Evolutionary conservation across 2,113 vertebrate species (phyloP).

Genomic region (Anhinga anhinga): DNA sequence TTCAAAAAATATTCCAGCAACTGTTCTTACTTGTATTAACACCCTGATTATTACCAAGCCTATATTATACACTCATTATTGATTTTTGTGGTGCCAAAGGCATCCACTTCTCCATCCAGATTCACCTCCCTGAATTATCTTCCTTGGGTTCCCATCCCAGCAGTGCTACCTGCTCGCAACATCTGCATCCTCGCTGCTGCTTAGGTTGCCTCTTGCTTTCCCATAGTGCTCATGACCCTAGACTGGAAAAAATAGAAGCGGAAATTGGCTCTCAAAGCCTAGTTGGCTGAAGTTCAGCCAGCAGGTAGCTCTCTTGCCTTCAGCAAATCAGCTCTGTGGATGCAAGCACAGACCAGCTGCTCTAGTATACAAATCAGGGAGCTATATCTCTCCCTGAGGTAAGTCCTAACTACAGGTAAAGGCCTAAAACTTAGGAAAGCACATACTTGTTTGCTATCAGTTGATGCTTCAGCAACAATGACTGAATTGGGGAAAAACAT

Average conservation of each 20-base stretch:
- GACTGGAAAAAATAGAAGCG: neutral
- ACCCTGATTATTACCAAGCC: neutral
- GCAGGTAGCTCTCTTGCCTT: neutral
- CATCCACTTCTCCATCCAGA: neutral
- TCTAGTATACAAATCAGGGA: neutral
- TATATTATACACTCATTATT: neutral
- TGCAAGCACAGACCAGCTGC: neutral
- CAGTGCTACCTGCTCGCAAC: neutral
- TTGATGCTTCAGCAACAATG: neutral
- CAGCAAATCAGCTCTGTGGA: neutral
- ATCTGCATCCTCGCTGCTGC: neutral
- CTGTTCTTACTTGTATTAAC: neutral
- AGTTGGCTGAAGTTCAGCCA: neutral
- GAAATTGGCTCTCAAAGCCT: neutral
- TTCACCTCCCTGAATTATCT: neutral
- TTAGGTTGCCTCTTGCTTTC: neutral
- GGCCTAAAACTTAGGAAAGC: neutral
- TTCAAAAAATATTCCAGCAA: neutral
- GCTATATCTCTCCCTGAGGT: neutral
- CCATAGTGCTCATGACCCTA: fast-evolving
- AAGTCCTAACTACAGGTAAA: neutral
- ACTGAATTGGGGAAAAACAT: neutral
- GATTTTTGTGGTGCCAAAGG: neutral
- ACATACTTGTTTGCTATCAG: neutral
- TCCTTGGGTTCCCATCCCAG: neutral